Evolutionary conservation across 2,888 invertebrate genomes (phyloP).

Genomic region (Trichopoda pennipes): DNA sequence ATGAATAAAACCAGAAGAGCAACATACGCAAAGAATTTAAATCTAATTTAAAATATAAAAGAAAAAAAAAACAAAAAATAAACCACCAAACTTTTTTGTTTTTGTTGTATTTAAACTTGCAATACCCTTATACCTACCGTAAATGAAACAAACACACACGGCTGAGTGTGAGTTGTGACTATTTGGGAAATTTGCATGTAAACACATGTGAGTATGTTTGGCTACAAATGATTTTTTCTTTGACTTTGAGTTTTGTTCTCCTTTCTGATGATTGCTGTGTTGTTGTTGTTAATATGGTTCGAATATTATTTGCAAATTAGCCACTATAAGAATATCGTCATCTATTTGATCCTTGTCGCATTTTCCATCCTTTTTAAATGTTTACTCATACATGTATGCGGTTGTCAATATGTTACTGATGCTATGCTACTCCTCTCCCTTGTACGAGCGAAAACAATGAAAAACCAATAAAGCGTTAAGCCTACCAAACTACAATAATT

Average conservation of each 20-base stretch:
- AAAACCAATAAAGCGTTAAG: constrained; percentile 79
- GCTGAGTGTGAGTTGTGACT: constrained; percentile 12
- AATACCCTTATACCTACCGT: neutral
- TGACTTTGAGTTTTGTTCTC: constrained; percentile 19
- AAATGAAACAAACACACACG: constrained; percentile 20
- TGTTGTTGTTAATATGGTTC: constrained; percentile 55
- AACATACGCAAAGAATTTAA: constrained; percentile 71
- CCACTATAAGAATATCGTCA: constrained; percentile 69
- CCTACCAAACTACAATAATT: constrained; percentile 71
- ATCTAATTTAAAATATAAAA: constrained; percentile 77
- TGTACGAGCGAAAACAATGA: constrained; percentile 50
- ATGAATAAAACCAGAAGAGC: constrained; percentile 53
- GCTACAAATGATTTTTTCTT: constrained; percentile 46
- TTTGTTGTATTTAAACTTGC: neutral
- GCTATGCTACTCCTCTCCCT: constrained; percentile 35
- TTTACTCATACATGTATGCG: constrained; percentile 55
- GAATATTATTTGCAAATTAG: constrained; percentile 80
- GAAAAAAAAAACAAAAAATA: constrained; percentile 55
- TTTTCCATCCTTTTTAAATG: constrained; percentile 63
- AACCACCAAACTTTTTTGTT: constrained; percentile 72
- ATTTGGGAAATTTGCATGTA: constrained; percentile 51
- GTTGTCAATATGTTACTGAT: constrained; percentile 71
- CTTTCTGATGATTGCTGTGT: constrained; percentile 53
- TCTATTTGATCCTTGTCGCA: constrained; percentile 49
- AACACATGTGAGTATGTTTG: constrained; percentile 71